Base-by-base conservation (phyloP, 2,888 invertebrate species). In the Kuschelorhynchus macadamiae region DNA sequence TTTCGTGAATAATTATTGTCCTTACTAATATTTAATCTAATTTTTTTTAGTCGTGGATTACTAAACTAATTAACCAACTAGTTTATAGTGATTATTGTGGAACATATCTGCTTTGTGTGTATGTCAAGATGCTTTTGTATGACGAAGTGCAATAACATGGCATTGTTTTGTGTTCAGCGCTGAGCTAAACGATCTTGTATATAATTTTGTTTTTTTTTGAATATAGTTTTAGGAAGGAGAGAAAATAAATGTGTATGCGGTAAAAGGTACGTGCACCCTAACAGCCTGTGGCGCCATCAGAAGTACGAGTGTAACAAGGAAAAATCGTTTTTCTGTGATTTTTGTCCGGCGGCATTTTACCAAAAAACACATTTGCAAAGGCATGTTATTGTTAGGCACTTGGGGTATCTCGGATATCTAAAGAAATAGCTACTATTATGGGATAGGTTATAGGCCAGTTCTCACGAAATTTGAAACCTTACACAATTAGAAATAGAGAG, bases 201-300 rank as follows among this genome's bases (percentile, higher is more conserved):
- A 42, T 42, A 16, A 55, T 39, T n/a, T 25, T 25, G 21, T 52
- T 39, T 39, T 12, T 36, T 55, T 55, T 30, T 42, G 18, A 62
- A 52, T 39, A 39, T 9, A 63, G 21, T 63, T 64, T 59, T 46
- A 65, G 59, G 56, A 8, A 62, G 39, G 30, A 61, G 46, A 44
- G 16, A 39, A 25, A 67, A 67, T 30, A 39, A 30, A 12, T 70
- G 70, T 57, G 85, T 85, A 71, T 93, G 93, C 81, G 90, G 90
- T 63, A 93, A 92, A 84, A 87, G 88, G 67, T 94, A 93, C 86
- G 88, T 88, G 80, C 88, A 88, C 82, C 89, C 89, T 78, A 89
- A 89, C 68, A 91, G 90, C 21, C 83, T 92, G 65, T 88, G 88
- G 78, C 88, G 91, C 66, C 92, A 92, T 81, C 86, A 88, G 76